Base-by-base conservation (phyloP, 2,113 vertebrate genomes). In the Hippopotamus amphibius region DNA sequence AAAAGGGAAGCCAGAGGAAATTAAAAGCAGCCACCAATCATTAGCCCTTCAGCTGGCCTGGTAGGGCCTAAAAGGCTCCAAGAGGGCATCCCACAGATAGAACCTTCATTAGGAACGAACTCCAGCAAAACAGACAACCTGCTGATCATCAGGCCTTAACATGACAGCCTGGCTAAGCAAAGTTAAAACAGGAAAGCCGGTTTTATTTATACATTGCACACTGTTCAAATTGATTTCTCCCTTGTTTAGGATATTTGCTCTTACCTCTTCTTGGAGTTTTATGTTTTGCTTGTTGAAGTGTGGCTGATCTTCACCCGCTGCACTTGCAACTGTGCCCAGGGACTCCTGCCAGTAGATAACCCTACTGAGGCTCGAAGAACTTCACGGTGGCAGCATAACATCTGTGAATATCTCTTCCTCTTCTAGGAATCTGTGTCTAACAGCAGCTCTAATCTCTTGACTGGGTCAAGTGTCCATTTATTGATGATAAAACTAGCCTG, bases 1-100 rank as follows among this genome's bases (percentile, higher is more conserved):
- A 0, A 97, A 98, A 97, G 97, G 95, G 95, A 97, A 98, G 88
- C 71, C 0, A 50, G 90, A 96, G 97, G 97, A 96, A 98, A 98
- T 98, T 98, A 98, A 98, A 97, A 98, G 90, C 94, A 91, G 63
- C 90, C 93, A 98, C 43, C 37, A 94, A 17, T 98, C 97, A 96
- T 98, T 98, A 98, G 98, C 98, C 97, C 92, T 97, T 98, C 3
- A 68, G 77, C 97, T 92, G 88, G 96, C 97, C 90, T 96, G 77
- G 86, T 93, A 95, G 88, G 84, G 72, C 13, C 59, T 96, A 96
- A 95, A 89, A 98, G 97, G 96, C 95, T 74, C 97, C 69, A 43
- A 96, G 96, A 97, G 84, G 65, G 74, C 83, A 88, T 88, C 97
- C 95, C 94, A 65, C 95, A 94, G 97, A 84, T 5, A 3, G 81